Base-by-base conservation (phyloP, 1,140 invertebrate species). In the Drosophila quadrilineata region DNA sequence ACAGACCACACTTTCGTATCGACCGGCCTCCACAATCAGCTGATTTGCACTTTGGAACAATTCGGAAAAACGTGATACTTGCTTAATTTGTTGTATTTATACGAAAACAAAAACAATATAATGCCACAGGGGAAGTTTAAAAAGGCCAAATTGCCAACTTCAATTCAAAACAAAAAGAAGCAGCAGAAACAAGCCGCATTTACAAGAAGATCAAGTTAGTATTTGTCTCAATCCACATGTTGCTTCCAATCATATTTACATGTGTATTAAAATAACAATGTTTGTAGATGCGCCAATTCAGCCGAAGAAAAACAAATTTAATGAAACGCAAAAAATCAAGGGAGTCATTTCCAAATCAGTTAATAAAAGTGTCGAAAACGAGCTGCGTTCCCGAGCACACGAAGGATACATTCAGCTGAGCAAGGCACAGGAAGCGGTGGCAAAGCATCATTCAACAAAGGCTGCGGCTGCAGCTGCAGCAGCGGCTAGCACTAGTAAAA, bases 61-160 rank as follows among this genome's bases (percentile, higher is more conserved):
- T 36, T 53, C 40, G 49, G n/a, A 60, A 79, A 75, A 79, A 84
- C 79, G 77, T 85, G 77, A 65, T 45, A 14, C 12, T 28, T 45
- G 38, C 26, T 12, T 12, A 24, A 24, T 48, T 19, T 41, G 8
- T 1, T 43, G 31, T 24, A 9, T 10, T 45, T 10, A 22, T 4
- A 22, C 6, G 24, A 3, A 21, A 48, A 19, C 1, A 41, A 36
- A 16, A 54, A 9, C 4, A 38, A 53, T 43, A 79, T 50, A 59
- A 93, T 93, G 93, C 89, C 92, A 0, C 92, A 93, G 84, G 92
- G 92, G 56, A 93, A 93, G 75, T 88, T 93, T 40, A 93, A 93
- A 88, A 90, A 93, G 76, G 71, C 91, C 0, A 93, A 93, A 71
- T 22, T 91, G 8, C 92, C 92, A 2, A 57, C 87, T 9, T 71